These are phyloP conservation scores for Orycteropus afer DNA, from an alignment of 2,113 vertebrate genomes.

Conservation along the genomic window DNA sequence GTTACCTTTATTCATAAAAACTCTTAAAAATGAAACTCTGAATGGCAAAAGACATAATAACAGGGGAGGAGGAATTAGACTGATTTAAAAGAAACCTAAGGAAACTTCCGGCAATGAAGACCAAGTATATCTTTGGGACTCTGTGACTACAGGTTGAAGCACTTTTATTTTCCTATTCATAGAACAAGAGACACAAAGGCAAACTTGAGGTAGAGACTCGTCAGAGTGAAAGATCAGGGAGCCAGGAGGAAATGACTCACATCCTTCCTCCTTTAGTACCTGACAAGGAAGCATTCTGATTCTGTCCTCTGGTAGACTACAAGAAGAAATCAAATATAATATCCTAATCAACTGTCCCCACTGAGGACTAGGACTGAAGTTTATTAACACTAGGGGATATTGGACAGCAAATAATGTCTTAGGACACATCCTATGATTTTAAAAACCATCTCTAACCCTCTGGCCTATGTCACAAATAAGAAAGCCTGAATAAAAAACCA, in stretches of 20 bases:
- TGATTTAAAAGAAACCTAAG: not conserved
- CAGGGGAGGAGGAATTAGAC: not conserved
- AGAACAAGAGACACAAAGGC: not conserved
- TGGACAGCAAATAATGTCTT: not conserved
- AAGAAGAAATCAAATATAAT: slow-evolving; percentile 27
- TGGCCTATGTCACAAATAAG: not conserved
- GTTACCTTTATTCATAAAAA: not conserved
- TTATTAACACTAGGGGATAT: not conserved
- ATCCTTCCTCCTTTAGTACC: slow-evolving; percentile 8
- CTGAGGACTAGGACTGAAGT: not conserved
- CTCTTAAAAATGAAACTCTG: not conserved
- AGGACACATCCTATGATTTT: not conserved
- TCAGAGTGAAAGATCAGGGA: slow-evolving; percentile 26
- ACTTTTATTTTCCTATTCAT: not conserved
- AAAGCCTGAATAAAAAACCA: not conserved
- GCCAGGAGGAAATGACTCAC: not conserved
- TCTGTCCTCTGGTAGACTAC: not conserved
- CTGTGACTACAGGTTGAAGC: not conserved
- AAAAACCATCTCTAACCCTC: slow-evolving; percentile 1
- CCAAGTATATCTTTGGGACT: too few relatives aligned
- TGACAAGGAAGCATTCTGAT: not conserved
- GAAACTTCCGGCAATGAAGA: too few relatives aligned
- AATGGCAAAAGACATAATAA: not conserved
- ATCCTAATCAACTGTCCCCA: not conserved
- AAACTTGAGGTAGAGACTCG: not conserved